A percentile compares a stretch with the other conserved stretches of the same genome.
Evolutionary conservation across 2,888 invertebrate genomes (phyloP).

Genomic region (Prosopocoilus inquinatus): DNA sequence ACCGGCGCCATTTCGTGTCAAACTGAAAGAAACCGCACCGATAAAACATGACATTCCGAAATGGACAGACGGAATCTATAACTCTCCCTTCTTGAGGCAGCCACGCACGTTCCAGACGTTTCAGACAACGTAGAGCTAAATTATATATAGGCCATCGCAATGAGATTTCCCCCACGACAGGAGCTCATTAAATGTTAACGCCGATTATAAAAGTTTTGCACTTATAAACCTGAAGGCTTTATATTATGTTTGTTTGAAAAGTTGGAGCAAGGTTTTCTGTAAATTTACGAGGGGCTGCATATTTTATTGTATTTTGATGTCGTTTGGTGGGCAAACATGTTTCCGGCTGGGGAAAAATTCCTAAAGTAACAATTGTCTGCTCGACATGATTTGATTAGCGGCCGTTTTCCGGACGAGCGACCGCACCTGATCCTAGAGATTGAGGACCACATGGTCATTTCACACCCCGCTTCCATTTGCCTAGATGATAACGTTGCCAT

Average conservation of each 20-base stretch:
- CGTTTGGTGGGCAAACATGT: not conserved
- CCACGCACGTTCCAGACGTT: conserved; percentile 29
- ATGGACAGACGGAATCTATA: conserved; percentile 44
- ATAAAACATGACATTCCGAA: conserved; percentile 49
- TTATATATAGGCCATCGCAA: conserved; percentile 43
- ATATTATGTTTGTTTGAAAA: conserved; percentile 48
- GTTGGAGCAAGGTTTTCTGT: conserved; percentile 24
- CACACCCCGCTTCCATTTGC: conserved; percentile 35
- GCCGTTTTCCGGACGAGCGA: conserved; percentile 37
- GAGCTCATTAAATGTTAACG: conserved; percentile 49
- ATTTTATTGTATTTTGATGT: not conserved
- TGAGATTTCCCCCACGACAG: conserved; percentile 45
- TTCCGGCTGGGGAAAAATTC: not conserved
- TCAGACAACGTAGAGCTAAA: conserved; percentile 32
- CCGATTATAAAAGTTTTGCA: conserved; percentile 50
- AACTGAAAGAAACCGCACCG: conserved; percentile 50
- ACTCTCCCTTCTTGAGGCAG: conserved; percentile 28
- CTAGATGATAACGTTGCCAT: conserved; percentile 35
- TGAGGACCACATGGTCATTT: conserved; percentile 35
- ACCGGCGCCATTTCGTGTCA: conserved; percentile 48
- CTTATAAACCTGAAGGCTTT: conserved; percentile 47
- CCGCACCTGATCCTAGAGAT: conserved; percentile 38
- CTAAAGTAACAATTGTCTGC: conserved; percentile 32
- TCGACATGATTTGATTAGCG: conserved; percentile 41
- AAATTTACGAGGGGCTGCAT: conserved; percentile 1